Evolutionary conservation across 1,140 invertebrate species (phyloP).

Genomic region (Mizuhopecten yessoensis): DNA sequence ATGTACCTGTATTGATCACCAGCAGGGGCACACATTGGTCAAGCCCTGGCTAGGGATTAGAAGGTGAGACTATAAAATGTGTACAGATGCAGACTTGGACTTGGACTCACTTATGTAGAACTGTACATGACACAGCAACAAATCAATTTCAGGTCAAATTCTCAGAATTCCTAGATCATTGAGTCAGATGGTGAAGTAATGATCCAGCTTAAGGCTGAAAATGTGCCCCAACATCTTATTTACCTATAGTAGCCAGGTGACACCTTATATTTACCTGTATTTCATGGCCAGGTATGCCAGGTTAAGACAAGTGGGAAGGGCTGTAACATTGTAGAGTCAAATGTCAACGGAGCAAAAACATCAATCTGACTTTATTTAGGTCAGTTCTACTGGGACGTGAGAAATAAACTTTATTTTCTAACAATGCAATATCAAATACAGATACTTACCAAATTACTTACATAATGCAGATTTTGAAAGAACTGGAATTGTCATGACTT

Average conservation of each 20-base stretch:
- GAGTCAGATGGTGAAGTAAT: constrained; percentile 4
- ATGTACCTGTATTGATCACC: too few relatives aligned
- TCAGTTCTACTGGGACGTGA: neutral
- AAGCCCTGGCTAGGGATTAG: too few relatives aligned
- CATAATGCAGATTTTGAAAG: too few relatives aligned
- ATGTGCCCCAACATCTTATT: constrained; percentile 32
- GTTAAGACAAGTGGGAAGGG: neutral
- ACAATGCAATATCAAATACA: neutral
- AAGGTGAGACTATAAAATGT: too few relatives aligned
- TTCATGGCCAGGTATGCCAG: neutral
- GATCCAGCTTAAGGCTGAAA: constrained; percentile 17
- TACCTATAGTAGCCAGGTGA: constrained; percentile 20
- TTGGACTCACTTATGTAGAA: too few relatives aligned
- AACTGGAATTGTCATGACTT: too few relatives aligned
- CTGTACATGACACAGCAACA: neutral
- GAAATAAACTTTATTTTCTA: neutral
- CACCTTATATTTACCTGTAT: constrained; percentile 27
- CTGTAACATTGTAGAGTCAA: neutral
- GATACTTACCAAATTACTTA: too few relatives aligned
- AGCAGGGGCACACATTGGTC: too few relatives aligned
- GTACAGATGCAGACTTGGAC: too few relatives aligned
- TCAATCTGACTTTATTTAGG: constrained; percentile 24
- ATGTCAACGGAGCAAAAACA: neutral
- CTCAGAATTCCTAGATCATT: constrained; percentile 12
- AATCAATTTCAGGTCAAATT: constrained; percentile 15